Evolutionary conservation across 2,113 vertebrate species (phyloP), one percentile per base, ranked within the genome.

Genomic region (Galemys pyrenaicus): DNA sequence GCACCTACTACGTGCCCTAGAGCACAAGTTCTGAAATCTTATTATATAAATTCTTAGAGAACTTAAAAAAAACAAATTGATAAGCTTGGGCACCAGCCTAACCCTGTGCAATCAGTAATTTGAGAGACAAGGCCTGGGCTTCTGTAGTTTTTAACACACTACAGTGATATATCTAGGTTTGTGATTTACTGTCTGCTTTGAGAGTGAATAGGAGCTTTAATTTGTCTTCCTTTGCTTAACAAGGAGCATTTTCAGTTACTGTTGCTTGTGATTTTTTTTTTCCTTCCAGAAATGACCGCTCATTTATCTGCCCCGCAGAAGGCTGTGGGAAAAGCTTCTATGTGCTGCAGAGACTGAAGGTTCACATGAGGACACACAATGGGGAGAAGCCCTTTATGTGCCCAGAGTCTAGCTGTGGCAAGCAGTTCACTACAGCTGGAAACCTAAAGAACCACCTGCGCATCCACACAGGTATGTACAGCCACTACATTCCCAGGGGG

Each of bases 251-350:
- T 92, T 95, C 62, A 89, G 13, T 20, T 89, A 9, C 86, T 91
- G 56, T 87, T 94, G 41, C 56, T 87, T 82, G 4, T 71, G 30
- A 71, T 82, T 96, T 30, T 75, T 70, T 74, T 92, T 54, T 39
- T 35, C 65, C 94, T 96, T 81, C 11, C 95, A 99, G 99, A 98
- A 99, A 99, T 0, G 99, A 99, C 96, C 99, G 99, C 41, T 99
- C 99, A 92, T 99, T 99, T 98, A 98, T 98, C 95, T 99, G 99
- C 65, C 98, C 99, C 41, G 99, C 99, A 20, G 99, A 99, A 97
- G 99, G 99, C 88, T 99, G 99, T 98, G 99, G 99, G 65, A 99
- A 99, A 98, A 99, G 99, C 84, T 99, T 99, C 98, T 99, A 99
- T 1, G 99, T 99, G 79, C 98, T 99, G 28, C 99, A 99, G 98